Evolutionary conservation across 2,888 invertebrate genomes (phyloP).

Genomic region (Mythimna pallens): DNA sequence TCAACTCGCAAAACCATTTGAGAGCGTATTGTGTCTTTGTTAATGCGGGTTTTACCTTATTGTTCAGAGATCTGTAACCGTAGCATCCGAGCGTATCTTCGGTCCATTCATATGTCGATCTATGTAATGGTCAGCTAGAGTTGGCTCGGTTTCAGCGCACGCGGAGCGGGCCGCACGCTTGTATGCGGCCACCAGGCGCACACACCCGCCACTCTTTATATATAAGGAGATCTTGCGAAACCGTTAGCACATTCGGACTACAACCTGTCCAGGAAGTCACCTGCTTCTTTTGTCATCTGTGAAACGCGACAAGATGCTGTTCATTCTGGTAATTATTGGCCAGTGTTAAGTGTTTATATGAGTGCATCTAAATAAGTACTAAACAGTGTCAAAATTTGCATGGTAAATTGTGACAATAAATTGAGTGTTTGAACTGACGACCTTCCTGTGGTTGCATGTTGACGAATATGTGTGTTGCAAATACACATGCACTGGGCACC

Average conservation of each 20-base stretch:
- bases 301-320: slow-evolving; percentile 78
- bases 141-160: slow-evolving; percentile 85
- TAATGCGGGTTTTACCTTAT: slow-evolving; percentile 63
- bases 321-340: slow-evolving; percentile 78
- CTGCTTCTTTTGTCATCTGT: slow-evolving; percentile 79
- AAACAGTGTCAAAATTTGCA: slow-evolving; percentile 57
- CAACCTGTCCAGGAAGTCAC: slow-evolving; percentile 87
- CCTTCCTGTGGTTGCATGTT: slow-evolving; percentile 72
- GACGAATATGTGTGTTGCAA: slow-evolving; percentile 74
- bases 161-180: slow-evolving; percentile 74
- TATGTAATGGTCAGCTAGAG: slow-evolving; percentile 79
- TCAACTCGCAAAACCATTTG: slow-evolving; percentile 60
- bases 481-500: slow-evolving; percentile 42
- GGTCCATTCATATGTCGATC: slow-evolving; percentile 84
- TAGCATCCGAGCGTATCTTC: slow-evolving; percentile 73
- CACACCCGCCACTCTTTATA: slow-evolving; percentile 81
- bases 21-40: slow-evolving; percentile 64
- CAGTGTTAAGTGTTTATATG: slow-evolving; percentile 51
- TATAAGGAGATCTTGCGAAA: slow-evolving; percentile 88
- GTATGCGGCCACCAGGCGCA: slow-evolving; percentile 75
- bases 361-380: slow-evolving; percentile 39
- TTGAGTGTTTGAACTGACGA: slow-evolving; percentile 66
- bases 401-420: slow-evolving; percentile 55
- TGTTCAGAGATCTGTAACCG: slow-evolving; percentile 74
- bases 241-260: slow-evolving; percentile 87